A percentile compares a stretch with the other conserved stretches of the same genome.
These are phyloP conservation scores for Aricia artaxerxes DNA, from an alignment of 2,888 invertebrate genomes.

Conservation along the genomic window DNA sequence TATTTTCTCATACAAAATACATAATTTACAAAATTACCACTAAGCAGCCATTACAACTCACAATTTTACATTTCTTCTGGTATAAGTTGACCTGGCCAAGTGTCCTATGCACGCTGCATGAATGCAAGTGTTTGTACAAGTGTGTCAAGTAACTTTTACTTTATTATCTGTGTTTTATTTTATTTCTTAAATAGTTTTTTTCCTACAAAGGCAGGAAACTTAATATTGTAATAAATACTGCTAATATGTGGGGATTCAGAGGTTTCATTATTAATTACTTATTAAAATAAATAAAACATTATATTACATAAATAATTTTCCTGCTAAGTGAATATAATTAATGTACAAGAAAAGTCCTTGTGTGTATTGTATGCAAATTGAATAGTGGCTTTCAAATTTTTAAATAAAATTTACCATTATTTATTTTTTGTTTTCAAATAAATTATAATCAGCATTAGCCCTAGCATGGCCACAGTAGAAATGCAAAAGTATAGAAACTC, in stretches of 20 bases:
- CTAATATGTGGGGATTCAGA: neutral
- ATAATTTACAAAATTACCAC: no score
- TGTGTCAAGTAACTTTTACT: no score
- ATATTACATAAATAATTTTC: constrained; percentile 7
- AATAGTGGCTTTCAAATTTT: neutral
- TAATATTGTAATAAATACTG: neutral
- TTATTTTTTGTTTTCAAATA: constrained; percentile 5
- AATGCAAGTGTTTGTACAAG: no score
- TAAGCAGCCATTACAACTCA: no score
- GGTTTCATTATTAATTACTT: neutral
- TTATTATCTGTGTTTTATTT: neutral
- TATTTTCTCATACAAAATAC: no score
- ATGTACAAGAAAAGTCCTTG: constrained; percentile 19
- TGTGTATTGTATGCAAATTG: constrained; percentile 15
- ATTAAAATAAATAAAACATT: neutral
- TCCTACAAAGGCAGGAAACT: neutral
- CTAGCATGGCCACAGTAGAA: no score
- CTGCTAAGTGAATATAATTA: constrained; percentile 16
- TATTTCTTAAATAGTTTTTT: neutral
- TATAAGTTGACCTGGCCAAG: no score
- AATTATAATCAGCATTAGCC: neutral
- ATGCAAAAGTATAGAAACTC: no score
- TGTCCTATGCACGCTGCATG: no score
- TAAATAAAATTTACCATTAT: constrained; percentile 12
- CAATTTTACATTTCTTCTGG: no score